A percentile compares a stretch with the other conserved stretches of the same genome.
These are phyloP conservation scores for Podargus strigoides DNA, from an alignment of 2,797 vertebrate genomes.

Conservation along the genomic window DNA sequence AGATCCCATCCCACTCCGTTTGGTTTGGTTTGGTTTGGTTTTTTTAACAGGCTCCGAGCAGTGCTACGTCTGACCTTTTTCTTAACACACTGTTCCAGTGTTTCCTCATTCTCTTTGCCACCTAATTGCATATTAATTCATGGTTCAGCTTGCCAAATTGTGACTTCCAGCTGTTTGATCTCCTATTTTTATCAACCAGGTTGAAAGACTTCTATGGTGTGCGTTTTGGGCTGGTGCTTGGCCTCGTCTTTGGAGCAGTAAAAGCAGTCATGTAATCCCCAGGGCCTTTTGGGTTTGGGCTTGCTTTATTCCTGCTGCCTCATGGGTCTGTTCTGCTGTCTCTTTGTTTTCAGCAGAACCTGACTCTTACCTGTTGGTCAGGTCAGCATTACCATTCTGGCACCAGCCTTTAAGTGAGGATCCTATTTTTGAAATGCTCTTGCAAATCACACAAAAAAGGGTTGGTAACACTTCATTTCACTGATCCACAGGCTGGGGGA, in stretches of 20 bases:
- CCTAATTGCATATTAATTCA: not conserved
- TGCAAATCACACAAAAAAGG: not conserved
- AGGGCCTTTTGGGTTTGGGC: not conserved
- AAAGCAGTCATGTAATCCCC: not conserved
- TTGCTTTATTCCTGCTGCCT: not conserved
- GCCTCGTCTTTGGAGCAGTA: not conserved
- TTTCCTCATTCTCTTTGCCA: not conserved
- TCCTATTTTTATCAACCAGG: not conserved
- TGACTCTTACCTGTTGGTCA: not conserved
- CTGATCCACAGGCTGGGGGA: not conserved
- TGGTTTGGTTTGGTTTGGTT: not conserved
- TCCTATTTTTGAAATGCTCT: not conserved
- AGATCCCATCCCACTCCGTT: not conserved
- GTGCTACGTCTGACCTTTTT: not conserved
- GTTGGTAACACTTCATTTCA: not conserved
- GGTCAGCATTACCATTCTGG: not conserved
- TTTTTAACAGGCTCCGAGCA: not conserved
- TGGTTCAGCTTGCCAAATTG: not conserved
- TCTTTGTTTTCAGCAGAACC: not conserved
- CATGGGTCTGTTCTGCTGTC: not conserved
- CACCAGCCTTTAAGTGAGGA: not conserved
- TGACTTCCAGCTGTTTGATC: not conserved
- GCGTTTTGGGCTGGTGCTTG: not conserved
- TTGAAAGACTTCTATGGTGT: not conserved
- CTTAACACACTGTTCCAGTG: not conserved